Percentiles rank a stretch among this genome's conserved stretches.
phyloP scores from a whole-genome alignment of 2,888 invertebrate genomes.

The Panopea generosa region DNA sequence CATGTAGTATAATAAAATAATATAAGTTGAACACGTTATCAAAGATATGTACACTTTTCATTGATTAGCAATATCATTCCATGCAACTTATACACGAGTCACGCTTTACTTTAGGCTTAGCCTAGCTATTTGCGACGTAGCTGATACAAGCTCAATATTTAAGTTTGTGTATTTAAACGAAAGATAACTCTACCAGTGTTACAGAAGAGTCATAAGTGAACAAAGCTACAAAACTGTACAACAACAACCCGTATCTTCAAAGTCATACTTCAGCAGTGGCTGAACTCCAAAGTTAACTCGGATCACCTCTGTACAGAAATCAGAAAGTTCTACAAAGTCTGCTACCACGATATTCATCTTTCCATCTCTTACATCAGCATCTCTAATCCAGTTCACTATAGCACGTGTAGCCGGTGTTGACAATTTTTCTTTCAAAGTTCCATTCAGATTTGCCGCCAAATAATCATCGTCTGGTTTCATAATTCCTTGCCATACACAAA shows the following conservation, averaged over 20 bases:
- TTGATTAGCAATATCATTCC: no score
- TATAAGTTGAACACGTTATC: no score
- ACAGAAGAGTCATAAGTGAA: no score
- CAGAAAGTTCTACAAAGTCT: slow-evolving; percentile 40
- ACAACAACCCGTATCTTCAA: slow-evolving; percentile 33
- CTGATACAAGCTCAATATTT: no score
- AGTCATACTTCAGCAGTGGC: slow-evolving; percentile 24
- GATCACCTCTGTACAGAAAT: slow-evolving; percentile 45
- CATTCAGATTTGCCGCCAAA: slow-evolving; percentile 22
- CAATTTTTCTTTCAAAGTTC: slow-evolving; percentile 32
- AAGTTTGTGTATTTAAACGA: no score
- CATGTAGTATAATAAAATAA: no score
- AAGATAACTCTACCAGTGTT: no score
- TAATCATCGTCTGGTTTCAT: slow-evolving; percentile 87
- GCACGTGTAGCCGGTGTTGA: slow-evolving; percentile 40
- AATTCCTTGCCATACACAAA: slow-evolving; percentile 92
- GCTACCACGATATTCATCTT: slow-evolving; percentile 51
- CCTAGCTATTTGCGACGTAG: no score
- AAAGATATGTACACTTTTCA: no score
- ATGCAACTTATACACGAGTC: no score
- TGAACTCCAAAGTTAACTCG: slow-evolving; percentile 29
- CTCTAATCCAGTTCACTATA: slow-evolving; percentile 29
- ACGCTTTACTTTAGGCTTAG: no score
- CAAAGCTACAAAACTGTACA: no score
- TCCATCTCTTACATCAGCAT: slow-evolving; percentile 29